Base-by-base conservation (phyloP, 2,797 vertebrate genomes). In the Danio kyathit region DNA sequence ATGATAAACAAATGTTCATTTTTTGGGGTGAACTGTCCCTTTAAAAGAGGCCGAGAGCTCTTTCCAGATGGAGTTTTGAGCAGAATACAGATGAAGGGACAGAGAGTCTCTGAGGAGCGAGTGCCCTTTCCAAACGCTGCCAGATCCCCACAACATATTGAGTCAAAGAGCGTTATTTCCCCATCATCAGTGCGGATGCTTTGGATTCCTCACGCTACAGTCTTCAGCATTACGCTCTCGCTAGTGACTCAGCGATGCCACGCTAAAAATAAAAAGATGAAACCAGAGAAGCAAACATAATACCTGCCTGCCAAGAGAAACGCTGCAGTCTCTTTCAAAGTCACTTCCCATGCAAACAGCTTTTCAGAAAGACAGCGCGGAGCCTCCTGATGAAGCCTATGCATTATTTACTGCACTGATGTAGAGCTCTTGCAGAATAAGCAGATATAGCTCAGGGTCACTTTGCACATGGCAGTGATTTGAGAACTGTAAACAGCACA, bases 261-360 rank as follows among this genome's bases (percentile, higher is more conserved):
- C 16, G 38, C 77, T 80, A 72, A 61, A 72, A 71, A 80, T 72
- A 79, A 40, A 67, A 48, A 61, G 51, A 77, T 74, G 64, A 78
- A 85, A 78, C 67, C 84, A 70, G 77, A 80, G 63, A 80, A 54
- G 61, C 54, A 56, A 73, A 67, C 19, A 67, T 73, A 82, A 76
- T 80, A 73, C 29, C 38, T 16, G 44, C 65, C 71, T 46, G 67
- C 79, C 66, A 60, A 61, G 46, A 51, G 57, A 38, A 76, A 29
- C 19, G 12, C 71, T 14, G 71, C 40, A 40, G 66, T 61, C 29
- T 38, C n/a, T 65, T n/a, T 69, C 60, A 6, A 17, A 41, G 13
- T 56, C 43, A 19, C 65, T 46, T 72, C 60, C 67, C 14, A 46
- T 41, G 43, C 75, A 67, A 60, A 38, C 16, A 16, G 49, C 49